Percentiles rank a stretch among this genome's conserved stretches.
These are phyloP conservation scores for Stegophylla sp. DNA, from an alignment of 2,888 invertebrate species.

Conservation along the genomic window DNA sequence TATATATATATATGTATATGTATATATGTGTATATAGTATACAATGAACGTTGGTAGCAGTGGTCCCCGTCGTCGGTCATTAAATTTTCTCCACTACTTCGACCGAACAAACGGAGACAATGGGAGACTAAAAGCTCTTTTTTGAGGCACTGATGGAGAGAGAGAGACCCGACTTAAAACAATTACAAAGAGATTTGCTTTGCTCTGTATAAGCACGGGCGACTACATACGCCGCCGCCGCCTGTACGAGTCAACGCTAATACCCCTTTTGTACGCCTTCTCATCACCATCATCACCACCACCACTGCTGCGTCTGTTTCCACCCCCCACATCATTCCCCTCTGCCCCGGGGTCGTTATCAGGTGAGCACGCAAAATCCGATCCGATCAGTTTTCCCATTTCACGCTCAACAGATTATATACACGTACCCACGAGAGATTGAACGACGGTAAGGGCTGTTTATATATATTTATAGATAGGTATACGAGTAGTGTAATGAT, in stretches of 20 bases:
- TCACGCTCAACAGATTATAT: conserved; percentile 58
- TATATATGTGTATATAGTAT: conserved; percentile 1
- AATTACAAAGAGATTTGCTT: conserved; percentile 56
- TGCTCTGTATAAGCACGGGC: conserved; percentile 36
- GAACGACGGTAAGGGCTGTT: conserved; percentile 2
- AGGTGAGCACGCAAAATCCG: conserved; percentile 35
- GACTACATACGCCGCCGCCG: conserved; percentile 1
- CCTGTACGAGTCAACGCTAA: conserved; percentile 39
- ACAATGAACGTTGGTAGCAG: background rate
- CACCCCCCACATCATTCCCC: no score
- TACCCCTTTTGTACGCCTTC: conserved; percentile 46
- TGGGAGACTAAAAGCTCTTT: conserved; percentile 49
- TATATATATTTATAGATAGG: background rate
- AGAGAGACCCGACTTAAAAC: conserved; percentile 44
- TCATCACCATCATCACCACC: background rate
- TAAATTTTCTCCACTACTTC: conserved; percentile 33
- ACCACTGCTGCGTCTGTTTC: no score
- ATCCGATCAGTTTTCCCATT: conserved; percentile 58
- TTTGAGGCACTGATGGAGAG: background rate
- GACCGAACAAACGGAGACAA: conserved; percentile 30
- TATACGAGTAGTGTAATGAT: background rate
- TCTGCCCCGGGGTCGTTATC: conserved; percentile 6
- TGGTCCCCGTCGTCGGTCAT: conserved; percentile 16
- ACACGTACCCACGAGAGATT: background rate
- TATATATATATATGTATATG: no score